Conservation (phyloP, 2,888 invertebrate species). For the Drosophila tripunctata region DNA sequence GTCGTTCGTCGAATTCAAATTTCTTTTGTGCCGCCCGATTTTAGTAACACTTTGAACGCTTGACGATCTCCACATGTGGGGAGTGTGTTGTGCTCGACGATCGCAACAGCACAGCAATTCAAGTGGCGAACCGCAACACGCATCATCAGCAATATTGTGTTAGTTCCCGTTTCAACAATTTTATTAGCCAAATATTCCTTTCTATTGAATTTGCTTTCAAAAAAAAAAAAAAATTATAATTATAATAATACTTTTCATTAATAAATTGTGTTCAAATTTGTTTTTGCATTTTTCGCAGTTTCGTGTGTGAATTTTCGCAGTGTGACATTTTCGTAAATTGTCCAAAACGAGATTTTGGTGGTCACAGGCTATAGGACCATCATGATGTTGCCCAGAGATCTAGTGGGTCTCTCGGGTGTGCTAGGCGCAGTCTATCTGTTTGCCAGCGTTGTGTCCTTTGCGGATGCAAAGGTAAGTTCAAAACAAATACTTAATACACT, state of each 20-base stretch:
- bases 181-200: background rate
- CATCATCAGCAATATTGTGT: slow-evolving; percentile 61
- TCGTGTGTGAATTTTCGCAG: slow-evolving; percentile 71
- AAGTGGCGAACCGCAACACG: slow-evolving; percentile 60
- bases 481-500: background rate
- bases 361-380: slow-evolving; percentile 58
- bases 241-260: background rate
- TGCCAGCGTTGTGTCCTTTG: slow-evolving; percentile 71
- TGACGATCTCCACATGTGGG: slow-evolving; percentile 84
- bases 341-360: slow-evolving; percentile 33
- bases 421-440: slow-evolving; percentile 74
- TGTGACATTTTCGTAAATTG: slow-evolving; percentile 49
- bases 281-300: slow-evolving; percentile 67
- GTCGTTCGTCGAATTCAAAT: slow-evolving; percentile 73
- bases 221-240: background rate
- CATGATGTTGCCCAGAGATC: slow-evolving; percentile 83
- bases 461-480: slow-evolving; percentile 82
- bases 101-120: slow-evolving; percentile 71
- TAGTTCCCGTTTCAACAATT: slow-evolving; percentile 28
- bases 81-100: slow-evolving; percentile 82
- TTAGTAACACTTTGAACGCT: slow-evolving; percentile 85
- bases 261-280: slow-evolving; percentile 1
- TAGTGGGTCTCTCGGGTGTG: slow-evolving; percentile 82
- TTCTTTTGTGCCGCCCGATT: slow-evolving; percentile 81
- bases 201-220: background rate